A percentile compares a stretch with the other conserved stretches of the same genome.
Evolutionary conservation across 2,113 vertebrate genomes (phyloP).

Genomic region (Tragelaphus imberbis): DNA sequence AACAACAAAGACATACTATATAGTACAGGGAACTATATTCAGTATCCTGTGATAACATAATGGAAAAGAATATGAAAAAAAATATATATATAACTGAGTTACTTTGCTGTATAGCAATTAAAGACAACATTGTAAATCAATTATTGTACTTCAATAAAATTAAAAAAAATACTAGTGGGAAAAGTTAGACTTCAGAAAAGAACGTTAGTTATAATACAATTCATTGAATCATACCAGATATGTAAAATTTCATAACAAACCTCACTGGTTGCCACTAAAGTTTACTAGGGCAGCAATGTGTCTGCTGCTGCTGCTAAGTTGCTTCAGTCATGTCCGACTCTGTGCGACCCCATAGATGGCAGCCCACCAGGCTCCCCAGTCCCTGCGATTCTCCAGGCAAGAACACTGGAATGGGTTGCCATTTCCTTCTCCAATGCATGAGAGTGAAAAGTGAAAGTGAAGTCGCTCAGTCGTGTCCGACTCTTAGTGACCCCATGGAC

Average conservation of each 20-base stretch:
- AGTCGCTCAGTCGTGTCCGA: no score
- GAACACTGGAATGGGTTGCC: no score
- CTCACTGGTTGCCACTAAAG: background rate
- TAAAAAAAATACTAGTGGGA: background rate
- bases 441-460: no score
- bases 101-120: background rate
- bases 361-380: no score
- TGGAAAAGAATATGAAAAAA: background rate
- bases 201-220: background rate
- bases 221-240: background rate
- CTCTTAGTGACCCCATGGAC: no score
- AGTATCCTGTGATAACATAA: background rate
- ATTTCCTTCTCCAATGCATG: no score
- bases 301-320: no score
- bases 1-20: background rate
- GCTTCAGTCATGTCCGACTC: no score
- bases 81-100: background rate
- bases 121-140: background rate
- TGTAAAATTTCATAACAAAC: background rate
- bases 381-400: no score
- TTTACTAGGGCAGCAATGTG: background rate
- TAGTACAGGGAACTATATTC: background rate
- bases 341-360: accelerated
- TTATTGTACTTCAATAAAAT: background rate
- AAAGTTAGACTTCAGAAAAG: background rate